Conservation (phyloP, 2,797 vertebrate species). For the Crenuchus spilurus region DNA sequence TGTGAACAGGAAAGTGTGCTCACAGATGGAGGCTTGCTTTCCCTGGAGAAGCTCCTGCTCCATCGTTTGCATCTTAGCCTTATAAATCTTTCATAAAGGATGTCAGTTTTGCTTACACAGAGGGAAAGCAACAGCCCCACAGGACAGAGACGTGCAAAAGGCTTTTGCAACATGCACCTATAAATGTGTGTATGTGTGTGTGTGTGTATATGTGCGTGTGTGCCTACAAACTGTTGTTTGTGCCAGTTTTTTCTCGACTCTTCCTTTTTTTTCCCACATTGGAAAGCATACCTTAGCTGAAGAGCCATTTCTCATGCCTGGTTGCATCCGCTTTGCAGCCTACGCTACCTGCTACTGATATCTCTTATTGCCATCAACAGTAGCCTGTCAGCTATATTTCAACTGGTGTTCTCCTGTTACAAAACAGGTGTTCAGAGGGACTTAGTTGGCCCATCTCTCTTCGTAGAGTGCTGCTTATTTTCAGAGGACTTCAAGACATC, state of each 20-base stretch:
- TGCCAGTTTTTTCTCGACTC: background rate
- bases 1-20: constrained; percentile 74
- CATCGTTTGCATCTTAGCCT: constrained; percentile 83
- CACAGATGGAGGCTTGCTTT: constrained; percentile 56
- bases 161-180: constrained; percentile 62
- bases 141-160: constrained; percentile 77
- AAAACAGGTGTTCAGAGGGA: constrained; percentile 38
- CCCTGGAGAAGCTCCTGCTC: constrained; percentile 76
- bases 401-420: background rate
- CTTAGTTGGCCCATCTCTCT: constrained; percentile 30
- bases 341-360: background rate
- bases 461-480: constrained; percentile 38
- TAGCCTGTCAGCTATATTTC: constrained; percentile 3
- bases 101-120: constrained; percentile 86
- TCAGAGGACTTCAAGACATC: constrained; percentile 24
- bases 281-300: background rate
- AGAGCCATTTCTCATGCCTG: background rate
- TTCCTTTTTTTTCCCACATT: background rate
- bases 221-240: constrained; percentile 38
- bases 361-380: background rate
- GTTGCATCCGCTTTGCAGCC: background rate
- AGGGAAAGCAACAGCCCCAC: constrained; percentile 74
- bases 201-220: constrained; percentile 7
- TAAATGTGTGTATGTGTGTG: constrained; percentile 14
- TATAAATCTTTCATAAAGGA: constrained; percentile 87